Conservation (phyloP, 2,888 invertebrate species). For the Macrophya alboannulata region DNA sequence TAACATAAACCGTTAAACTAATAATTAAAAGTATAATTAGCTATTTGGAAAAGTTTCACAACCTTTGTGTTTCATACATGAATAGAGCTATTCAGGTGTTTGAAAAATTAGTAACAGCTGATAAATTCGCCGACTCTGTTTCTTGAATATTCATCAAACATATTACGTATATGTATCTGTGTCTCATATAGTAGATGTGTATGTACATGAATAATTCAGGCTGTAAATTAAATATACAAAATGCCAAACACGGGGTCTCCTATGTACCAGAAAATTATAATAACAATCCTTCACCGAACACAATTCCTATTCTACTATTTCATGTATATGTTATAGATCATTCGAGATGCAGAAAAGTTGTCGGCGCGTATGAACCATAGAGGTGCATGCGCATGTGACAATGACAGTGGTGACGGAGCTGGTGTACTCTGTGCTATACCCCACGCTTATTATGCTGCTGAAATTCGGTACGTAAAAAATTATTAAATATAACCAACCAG, state of each 20-base stretch:
- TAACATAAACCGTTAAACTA: neutral
- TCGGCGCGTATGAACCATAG: constrained; percentile 99
- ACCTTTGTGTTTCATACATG: neutral
- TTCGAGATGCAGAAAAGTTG: constrained; percentile 97
- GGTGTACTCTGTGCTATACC: constrained; percentile 98
- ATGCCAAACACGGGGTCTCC: neutral
- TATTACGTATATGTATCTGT: constrained; percentile 5
- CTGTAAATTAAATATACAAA: neutral
- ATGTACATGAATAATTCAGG: constrained; percentile 31
- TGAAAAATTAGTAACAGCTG: constrained; percentile 30
- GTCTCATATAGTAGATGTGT: neutral
- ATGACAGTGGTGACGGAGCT: constrained; percentile 99
- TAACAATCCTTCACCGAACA: neutral
- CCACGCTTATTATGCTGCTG: constrained; percentile 94
- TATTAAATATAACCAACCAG: neutral
- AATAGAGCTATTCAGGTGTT: neutral
- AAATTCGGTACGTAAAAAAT: constrained; percentile 86
- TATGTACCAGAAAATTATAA: constrained; percentile 18
- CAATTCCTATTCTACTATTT: constrained; percentile 56
- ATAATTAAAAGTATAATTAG: neutral
- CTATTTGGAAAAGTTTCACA: neutral
- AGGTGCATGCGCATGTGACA: constrained; percentile 99
- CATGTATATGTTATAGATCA: constrained; percentile 86
- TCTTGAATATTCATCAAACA: constrained; percentile 37
- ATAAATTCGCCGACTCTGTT: constrained; percentile 22